Base-by-base conservation (phyloP, 2,888 invertebrate species). In the Leptura quadrifasciata region DNA sequence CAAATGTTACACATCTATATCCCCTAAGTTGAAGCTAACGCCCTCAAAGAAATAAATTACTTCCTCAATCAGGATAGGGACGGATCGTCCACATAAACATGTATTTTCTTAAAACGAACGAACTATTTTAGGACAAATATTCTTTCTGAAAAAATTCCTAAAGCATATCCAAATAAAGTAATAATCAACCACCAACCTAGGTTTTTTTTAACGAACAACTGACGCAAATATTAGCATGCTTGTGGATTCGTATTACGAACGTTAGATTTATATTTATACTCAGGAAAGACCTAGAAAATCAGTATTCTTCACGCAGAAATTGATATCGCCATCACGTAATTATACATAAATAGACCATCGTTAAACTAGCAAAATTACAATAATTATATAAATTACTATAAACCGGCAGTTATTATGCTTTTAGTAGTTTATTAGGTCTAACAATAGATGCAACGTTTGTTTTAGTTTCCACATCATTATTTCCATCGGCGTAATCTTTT, bases 381-480 rank as follows among this genome's bases (percentile, higher is more conserved):
- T 47, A n/a, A 47, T 47, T 47, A 47, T 47, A 5, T 47, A 47
- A 47, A 47, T 15, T n/a, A 17, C 27, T 47, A 47, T 61, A 17
- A 61, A 61, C n/a, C 31, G 31, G 17, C 15, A 17, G 31, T 18
- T 61, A 61, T n/a, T 31, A 17, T 17, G 31, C 17, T 27, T 31
- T 24, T 27, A 31, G 17, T 31, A 17, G 27, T 17, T 31, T 61
- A 61, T 61, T 61, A 61, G n/a, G 31, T 5, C 1, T 61, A 17
- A 27, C 24, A 17, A 31, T 5, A 6, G 0, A 61, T 61, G 31
- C 60, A 31, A 17, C 31, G 52, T 24, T 67, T 68, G 68, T 57
- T 65, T 65, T 67, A 55, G n/a, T 67, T 55, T 24, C 20, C 20
- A 27, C 6, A 31, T 61, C 60, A 61, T 61, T 61, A 61, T 31